Conservation (phyloP, 2,888 invertebrate genomes). For the Tribolium freemani region DNA sequence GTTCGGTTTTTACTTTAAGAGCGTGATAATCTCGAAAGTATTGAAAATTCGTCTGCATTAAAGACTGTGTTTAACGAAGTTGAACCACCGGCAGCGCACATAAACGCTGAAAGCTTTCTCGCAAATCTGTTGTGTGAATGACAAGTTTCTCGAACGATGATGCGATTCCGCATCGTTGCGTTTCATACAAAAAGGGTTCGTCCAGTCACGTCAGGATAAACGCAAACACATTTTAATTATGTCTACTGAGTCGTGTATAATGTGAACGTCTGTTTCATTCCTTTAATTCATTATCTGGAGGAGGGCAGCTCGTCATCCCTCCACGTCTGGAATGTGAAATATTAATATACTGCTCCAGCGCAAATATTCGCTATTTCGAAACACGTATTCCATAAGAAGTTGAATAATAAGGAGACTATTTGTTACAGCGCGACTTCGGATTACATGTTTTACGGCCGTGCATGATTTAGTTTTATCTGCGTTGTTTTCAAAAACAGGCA, state of each 20-base stretch:
- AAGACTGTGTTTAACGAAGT: not conserved
- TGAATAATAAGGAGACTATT: conserved; percentile 52
- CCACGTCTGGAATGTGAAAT: conserved; percentile 49
- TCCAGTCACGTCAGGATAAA: conserved; percentile 21
- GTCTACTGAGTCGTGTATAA: conserved; percentile 52
- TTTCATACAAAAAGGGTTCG: conserved; percentile 25
- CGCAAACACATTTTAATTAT: conserved; percentile 52
- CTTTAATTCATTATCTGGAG: conserved; percentile 54
- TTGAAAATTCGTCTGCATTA: not conserved
- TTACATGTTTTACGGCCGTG: conserved; percentile 41
- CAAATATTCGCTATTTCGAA: conserved; percentile 46
- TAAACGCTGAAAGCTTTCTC: conserved; percentile 5
- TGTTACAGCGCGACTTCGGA: conserved; percentile 42
- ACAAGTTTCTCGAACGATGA: conserved; percentile 21
- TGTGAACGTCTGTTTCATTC: conserved; percentile 50
- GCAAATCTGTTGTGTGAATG: conserved; percentile 13
- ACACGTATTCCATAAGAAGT: conserved; percentile 52
- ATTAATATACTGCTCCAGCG: conserved; percentile 50
- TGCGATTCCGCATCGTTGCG: conserved; percentile 17
- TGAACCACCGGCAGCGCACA: not conserved
- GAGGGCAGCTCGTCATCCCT: conserved; percentile 37
- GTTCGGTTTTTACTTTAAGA: no score
- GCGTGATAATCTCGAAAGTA: not conserved
- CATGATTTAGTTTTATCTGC: conserved; percentile 39
- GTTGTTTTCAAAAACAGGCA: conserved; percentile 26